These are phyloP conservation scores for Etheostoma spectabile DNA, from an alignment of 2,113 vertebrate genomes.

Conservation along the genomic window DNA sequence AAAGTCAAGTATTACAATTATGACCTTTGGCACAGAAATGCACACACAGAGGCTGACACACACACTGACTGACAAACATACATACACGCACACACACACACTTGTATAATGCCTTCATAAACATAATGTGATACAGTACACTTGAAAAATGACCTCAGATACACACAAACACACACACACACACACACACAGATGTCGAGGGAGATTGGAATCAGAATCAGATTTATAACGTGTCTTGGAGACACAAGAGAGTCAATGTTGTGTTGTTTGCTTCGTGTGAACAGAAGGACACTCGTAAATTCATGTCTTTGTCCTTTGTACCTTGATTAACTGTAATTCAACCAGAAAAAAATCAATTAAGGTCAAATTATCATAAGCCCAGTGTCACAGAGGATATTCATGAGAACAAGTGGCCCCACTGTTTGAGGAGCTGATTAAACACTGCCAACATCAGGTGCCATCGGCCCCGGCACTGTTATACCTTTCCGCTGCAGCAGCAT, in stretches of 20 bases:
- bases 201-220: neutral
- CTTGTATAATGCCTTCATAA: neutral
- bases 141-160: neutral
- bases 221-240: no score
- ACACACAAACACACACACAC: neutral
- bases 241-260: neutral
- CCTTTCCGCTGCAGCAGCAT: conserved; percentile 22
- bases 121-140: neutral
- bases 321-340: conserved; percentile 35
- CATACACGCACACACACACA: neutral
- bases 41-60: neutral
- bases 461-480: neutral
- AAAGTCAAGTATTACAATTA: neutral
- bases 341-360: conserved; percentile 30
- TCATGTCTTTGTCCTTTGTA: neutral
- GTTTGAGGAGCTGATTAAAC: conserved; percentile 66
- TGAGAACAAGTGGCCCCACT: conserved; percentile 23
- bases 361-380: conserved; percentile 37
- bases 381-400: conserved; percentile 29
- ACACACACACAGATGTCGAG: no score
- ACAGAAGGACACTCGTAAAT: conserved; percentile 2
- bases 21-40: neutral
- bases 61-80: neutral
- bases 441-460: conserved; percentile 38
- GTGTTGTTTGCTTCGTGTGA: neutral